Conservation (phyloP, 2,797 vertebrate genomes). For the Podarcis lilfordi region DNA sequence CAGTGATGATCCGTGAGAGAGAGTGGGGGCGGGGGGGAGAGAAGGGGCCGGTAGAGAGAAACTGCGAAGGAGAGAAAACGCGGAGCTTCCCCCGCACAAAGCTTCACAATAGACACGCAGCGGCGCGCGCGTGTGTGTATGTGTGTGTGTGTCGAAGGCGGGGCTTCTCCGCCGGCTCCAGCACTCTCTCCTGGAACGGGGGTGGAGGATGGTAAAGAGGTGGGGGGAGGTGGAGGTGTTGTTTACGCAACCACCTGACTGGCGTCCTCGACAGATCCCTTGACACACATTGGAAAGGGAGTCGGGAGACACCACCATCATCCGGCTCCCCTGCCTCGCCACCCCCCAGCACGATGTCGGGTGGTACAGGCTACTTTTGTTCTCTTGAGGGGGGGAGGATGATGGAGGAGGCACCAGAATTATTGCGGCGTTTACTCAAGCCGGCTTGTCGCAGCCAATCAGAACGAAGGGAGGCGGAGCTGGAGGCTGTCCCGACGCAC, state of each 20-base stretch:
- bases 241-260: conserved; percentile 42
- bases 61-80: conserved; percentile 4
- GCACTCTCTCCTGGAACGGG: conserved; percentile 31
- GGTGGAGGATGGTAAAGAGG: neutral
- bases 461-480: rapidly evolving
- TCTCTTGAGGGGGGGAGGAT: neutral
- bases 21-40: no score
- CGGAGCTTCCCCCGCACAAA: conserved; percentile 41
- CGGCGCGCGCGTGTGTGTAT: conserved; percentile 33
- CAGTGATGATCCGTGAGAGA: neutral
- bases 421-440: neutral
- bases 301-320: neutral
- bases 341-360: neutral
- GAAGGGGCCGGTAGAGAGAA: neutral
- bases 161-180: conserved; percentile 41
- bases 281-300: neutral
- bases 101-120: conserved; percentile 66
- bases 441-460: conserved; percentile 48
- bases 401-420: neutral
- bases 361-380: conserved; percentile 63
- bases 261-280: neutral
- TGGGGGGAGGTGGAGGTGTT: neutral
- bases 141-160: conserved; percentile 40
- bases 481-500: neutral
- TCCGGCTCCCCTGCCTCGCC: neutral